phyloP scores from a whole-genome alignment of 2,888 invertebrate species.

The Punctoribates punctum region DNA sequence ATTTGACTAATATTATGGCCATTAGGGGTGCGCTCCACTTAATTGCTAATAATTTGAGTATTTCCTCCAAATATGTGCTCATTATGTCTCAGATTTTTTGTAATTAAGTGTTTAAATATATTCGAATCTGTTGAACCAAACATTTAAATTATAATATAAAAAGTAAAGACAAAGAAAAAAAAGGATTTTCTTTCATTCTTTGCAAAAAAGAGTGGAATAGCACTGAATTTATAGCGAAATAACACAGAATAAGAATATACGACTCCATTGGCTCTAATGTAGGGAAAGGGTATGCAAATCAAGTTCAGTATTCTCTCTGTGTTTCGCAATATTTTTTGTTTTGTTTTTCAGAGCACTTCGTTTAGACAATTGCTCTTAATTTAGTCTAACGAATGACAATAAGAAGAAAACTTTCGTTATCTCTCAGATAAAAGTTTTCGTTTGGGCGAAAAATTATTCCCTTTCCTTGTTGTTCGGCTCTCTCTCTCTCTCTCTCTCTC shows the following conservation, averaged over 20 bases:
- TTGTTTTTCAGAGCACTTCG: neutral
- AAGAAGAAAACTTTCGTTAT: neutral
- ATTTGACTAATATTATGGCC: no score
- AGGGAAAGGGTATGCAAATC: conserved; percentile 18
- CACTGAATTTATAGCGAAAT: no score
- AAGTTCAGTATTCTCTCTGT: neutral
- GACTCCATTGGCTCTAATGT: neutral
- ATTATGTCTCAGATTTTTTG: neutral
- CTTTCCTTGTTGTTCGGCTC: no score
- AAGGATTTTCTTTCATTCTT: no score
- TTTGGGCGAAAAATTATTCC: neutral
- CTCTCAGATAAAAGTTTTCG: neutral
- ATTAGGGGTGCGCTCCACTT: no score
- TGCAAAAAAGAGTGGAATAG: no score
- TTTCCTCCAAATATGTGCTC: neutral
- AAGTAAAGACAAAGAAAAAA: neutral
- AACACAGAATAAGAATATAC: neutral
- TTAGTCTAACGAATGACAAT: conserved; percentile 9
- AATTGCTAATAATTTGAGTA: no score
- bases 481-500: no score
- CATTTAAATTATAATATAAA: no score
- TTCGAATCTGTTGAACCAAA: neutral
- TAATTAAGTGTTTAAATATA: no score
- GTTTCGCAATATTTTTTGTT: neutral
- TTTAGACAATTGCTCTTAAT: neutral